Conservation (phyloP, 2,888 invertebrate genomes). For the Megaustenia siamemsis region DNA sequence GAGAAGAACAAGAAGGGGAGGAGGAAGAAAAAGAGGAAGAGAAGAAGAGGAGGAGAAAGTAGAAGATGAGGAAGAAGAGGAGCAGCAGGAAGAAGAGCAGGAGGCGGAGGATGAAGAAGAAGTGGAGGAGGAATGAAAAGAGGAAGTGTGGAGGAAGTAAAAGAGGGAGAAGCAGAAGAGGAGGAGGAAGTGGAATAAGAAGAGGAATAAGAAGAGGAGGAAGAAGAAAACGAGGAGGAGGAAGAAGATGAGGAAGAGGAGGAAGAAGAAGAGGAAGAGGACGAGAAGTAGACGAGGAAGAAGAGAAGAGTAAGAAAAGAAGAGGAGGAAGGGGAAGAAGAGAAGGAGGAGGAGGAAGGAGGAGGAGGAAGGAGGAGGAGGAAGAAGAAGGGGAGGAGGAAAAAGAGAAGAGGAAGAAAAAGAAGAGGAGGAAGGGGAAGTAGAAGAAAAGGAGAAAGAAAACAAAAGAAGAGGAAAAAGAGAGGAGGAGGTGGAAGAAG, state of each 20-base stretch:
- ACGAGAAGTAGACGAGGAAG: background rate
- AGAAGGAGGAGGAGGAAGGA: constrained; percentile 3
- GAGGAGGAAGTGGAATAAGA: too few relatives aligned
- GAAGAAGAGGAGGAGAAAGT: too few relatives aligned
- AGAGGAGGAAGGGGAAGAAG: background rate
- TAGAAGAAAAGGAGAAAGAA: background rate
- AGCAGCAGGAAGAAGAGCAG: too few relatives aligned
- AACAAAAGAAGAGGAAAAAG: background rate
- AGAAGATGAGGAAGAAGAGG: too few relatives aligned
- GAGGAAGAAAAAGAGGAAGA: too few relatives aligned
- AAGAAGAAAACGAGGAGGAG: background rate
- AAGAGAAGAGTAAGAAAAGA: constrained; percentile 8
- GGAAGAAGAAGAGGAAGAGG: constrained; percentile 21
- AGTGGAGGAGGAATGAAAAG: too few relatives aligned
- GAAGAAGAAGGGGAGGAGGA: background rate
- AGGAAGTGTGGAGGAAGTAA: too few relatives aligned
- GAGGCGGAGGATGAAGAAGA: too few relatives aligned
- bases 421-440: background rate
- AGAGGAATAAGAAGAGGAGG: background rate
- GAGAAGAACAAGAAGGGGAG: too few relatives aligned
- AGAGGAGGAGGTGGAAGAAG: background rate
- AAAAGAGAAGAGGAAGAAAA: background rate
- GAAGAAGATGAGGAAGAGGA: background rate
- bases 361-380: background rate
- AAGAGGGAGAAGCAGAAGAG: too few relatives aligned